Base-by-base conservation (phyloP, 2,888 invertebrate species). In the Myathropa florea region DNA sequence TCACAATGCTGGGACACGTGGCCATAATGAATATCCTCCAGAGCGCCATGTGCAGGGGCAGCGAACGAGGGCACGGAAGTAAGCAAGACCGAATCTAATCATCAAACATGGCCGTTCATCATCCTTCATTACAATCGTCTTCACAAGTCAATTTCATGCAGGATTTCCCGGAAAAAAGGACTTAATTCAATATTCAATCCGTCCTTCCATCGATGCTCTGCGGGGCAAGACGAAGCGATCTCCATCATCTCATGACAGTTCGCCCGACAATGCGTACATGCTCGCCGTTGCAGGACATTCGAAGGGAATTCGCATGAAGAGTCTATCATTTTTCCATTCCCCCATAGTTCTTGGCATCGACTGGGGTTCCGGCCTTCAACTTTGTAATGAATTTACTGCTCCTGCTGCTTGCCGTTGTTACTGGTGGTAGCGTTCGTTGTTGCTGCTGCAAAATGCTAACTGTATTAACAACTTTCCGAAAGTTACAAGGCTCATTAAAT, bases 401-500 rank as follows among this genome's bases (percentile, higher is more conserved):
- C 21, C 23, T 57, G 10, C 70, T 61, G 30, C 39, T 59, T 24
- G 26, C 10, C 33, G 33, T 33, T 33, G 63, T 21, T 55, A 33
- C 46, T 63, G 26, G 18, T 59, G 23, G 46, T 9, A 6, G 46
- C 6, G 46, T n/a, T 14, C 53, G 33, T 33, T 33, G 33, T 33
- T 28, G 12, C 64, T 63, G 33, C 26, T 65, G 68, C 59, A 70
- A 39, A 70, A 63, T 72, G 71, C 60, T 79, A 79, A 79, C 72
- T 18, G 71, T 79, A 79, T 79, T 79, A 79, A 60, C 71, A 79
- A 79, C 79, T 79, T 79, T 79, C 6, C 65, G 33, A 79, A 79
- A 79, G 79, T 79, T 71, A 79, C 79, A 72, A 72, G 71, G 79
- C 79, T 79, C 79, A 79, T 79, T 79, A 79, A 79, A 72, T 71